Evolutionary conservation across 35 echinoderm and acorn worm genomes (phyloP).

Genomic region (Apostichopus japonicus): DNA sequence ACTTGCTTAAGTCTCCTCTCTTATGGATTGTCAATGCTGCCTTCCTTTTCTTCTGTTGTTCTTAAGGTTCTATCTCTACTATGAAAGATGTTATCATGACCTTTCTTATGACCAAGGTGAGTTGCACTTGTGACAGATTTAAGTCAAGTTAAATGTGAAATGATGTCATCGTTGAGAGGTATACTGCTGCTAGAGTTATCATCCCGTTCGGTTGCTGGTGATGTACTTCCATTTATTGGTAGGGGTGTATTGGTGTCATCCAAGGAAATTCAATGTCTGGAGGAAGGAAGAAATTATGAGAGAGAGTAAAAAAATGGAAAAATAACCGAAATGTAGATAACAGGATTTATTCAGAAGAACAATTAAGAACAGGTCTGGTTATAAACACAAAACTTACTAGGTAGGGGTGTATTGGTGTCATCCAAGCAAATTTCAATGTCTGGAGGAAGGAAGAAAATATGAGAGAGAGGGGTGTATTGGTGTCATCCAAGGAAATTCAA

Average conservation of each 20-base stretch:
- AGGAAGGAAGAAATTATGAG: background rate
- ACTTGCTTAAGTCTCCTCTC: constrained; percentile 2
- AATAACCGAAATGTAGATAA: background rate
- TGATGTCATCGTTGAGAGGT: constrained; percentile 13
- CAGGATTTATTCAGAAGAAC: no score
- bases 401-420: no score
- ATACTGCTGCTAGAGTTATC: background rate
- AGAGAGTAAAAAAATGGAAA: background rate
- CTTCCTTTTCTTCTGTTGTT: background rate
- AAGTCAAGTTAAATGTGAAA: background rate
- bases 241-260: constrained; percentile 51
- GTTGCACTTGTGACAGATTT: background rate
- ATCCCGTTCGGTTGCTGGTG: background rate
- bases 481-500: no score
- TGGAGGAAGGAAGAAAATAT: no score
- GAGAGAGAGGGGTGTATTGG: no score
- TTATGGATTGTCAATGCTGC: background rate
- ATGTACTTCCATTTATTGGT: background rate
- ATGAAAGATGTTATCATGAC: background rate
- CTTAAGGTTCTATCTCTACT: background rate
- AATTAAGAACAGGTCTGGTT: no score
- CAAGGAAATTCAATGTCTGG: constrained; percentile 73
- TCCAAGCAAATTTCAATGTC: no score
- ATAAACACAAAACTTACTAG: no score
- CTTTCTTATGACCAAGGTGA: background rate